Percentiles rank a stretch among this genome's conserved stretches.
phyloP scores from a whole-genome alignment of 2,888 invertebrate species.

The Adelphocoris suturalis region DNA sequence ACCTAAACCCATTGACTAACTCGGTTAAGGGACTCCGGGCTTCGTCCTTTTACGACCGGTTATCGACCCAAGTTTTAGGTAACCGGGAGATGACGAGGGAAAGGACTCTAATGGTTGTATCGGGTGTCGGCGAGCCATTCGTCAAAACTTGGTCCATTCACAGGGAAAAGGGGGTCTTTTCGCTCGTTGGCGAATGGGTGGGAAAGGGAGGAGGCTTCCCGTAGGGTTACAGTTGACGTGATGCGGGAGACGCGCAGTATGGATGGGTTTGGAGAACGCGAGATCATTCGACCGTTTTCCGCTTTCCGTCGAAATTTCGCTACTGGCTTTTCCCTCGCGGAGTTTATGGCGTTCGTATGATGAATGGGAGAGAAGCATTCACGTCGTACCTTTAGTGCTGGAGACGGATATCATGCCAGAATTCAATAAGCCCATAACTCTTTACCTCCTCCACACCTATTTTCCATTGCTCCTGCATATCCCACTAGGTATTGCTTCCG shows the following conservation, averaged over 20 bases:
- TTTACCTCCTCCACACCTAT: not conserved
- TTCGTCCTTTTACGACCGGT: constrained; percentile 13
- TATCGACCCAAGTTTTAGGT: constrained; percentile 31
- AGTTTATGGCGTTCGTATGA: not conserved
- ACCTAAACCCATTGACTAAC: not conserved
- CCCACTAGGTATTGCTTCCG: no score
- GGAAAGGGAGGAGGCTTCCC: not conserved
- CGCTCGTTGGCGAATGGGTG: not conserved
- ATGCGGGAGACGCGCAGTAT: not conserved
- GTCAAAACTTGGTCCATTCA: constrained; percentile 29
- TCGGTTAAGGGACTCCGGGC: not conserved
- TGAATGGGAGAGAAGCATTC: not conserved
- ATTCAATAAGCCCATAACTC: not conserved
- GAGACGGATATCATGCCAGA: not conserved
- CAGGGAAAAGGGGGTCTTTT: not conserved
- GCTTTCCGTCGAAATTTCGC: not conserved
- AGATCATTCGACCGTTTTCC: not conserved
- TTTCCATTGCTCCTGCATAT: no score
- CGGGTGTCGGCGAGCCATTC: constrained; percentile 31
- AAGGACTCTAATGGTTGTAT: constrained; percentile 23
- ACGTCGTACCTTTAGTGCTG: not conserved
- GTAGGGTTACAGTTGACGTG: constrained; percentile 1
- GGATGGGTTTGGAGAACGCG: not conserved
- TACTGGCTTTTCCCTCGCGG: not conserved
- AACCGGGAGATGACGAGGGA: not conserved